Evolutionary conservation across 30 jellyfish, hydroid and myxozoan genomes (phyloP).

Genomic region (Aurelia aurita complex sp. Pacific): DNA sequence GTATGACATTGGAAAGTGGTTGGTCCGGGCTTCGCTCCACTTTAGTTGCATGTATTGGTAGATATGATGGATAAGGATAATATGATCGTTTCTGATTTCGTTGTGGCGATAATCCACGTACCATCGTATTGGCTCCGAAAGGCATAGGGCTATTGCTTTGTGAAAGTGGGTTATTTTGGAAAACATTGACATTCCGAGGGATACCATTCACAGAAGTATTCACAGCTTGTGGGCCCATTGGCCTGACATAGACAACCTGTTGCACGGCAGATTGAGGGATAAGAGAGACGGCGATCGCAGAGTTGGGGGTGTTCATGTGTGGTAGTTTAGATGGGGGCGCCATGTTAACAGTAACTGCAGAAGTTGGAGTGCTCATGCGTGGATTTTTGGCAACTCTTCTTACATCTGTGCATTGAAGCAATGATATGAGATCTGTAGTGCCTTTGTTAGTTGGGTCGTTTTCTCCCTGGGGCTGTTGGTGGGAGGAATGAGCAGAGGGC

Average conservation of each 20-base stretch:
- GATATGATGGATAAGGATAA: constrained; percentile 1
- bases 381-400: not conserved
- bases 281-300: too few relatives aligned
- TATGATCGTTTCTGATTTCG: not conserved
- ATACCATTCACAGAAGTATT: not conserved
- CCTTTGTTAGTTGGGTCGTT: not conserved
- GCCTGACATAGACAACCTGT: constrained; percentile 9
- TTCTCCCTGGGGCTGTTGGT: not conserved
- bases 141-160: too few relatives aligned
- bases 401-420: constrained; percentile 25
- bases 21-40: constrained; percentile 3
- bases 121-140: too few relatives aligned
- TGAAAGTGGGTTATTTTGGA: too few relatives aligned
- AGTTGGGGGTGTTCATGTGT: too few relatives aligned
- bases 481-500: too few relatives aligned
- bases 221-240: constrained; percentile 20
- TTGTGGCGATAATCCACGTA: constrained; percentile 46
- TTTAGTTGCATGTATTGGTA: not conserved
- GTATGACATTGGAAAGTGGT: not conserved
- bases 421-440: constrained; percentile 13
- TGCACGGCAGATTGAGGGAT: not conserved
- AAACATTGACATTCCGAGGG: too few relatives aligned
- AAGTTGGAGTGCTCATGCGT: not conserved
- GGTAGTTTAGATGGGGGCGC: too few relatives aligned
- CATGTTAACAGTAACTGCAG: not conserved